phyloP scores from a whole-genome alignment of 2,797 vertebrate genomes.

The Sebastes hopkinsi region DNA sequence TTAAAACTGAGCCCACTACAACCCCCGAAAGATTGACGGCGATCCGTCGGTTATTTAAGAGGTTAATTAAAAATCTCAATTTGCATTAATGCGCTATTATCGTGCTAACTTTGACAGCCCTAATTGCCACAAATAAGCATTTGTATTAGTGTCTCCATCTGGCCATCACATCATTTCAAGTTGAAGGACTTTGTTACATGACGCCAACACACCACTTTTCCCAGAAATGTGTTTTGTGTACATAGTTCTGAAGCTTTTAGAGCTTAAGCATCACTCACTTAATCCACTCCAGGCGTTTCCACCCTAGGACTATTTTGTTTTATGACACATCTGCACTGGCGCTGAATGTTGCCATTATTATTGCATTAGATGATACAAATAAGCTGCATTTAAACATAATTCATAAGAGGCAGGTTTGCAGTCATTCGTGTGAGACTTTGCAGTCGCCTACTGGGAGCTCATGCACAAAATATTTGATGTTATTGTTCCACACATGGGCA shows the following conservation, averaged over 20 bases:
- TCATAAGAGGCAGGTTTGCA: neutral
- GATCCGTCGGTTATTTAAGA: accelerated
- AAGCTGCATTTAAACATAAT: neutral
- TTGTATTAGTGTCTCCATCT: neutral
- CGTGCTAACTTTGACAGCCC: too few relatives aligned
- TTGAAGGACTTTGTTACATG: neutral
- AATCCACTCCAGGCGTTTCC: neutral
- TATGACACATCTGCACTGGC: neutral
- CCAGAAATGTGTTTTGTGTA: neutral
- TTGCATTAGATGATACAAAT: neutral
- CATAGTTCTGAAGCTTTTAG: neutral
- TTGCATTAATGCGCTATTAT: too few relatives aligned
- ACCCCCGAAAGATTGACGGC: too few relatives aligned
- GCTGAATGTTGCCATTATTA: neutral
- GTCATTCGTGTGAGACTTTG: neutral
- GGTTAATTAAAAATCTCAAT: accelerated
- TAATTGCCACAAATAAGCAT: neutral
- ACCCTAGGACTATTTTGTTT: neutral
- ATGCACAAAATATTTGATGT: neutral
- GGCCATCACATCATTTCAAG: neutral
- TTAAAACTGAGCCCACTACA: too few relatives aligned
- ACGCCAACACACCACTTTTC: neutral
- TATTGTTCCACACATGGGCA: neutral
- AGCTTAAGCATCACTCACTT: neutral
- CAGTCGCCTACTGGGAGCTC: neutral